Evolutionary conservation across 2,797 vertebrate species (phyloP).

Genomic region (Oryzias sinensis): DNA sequence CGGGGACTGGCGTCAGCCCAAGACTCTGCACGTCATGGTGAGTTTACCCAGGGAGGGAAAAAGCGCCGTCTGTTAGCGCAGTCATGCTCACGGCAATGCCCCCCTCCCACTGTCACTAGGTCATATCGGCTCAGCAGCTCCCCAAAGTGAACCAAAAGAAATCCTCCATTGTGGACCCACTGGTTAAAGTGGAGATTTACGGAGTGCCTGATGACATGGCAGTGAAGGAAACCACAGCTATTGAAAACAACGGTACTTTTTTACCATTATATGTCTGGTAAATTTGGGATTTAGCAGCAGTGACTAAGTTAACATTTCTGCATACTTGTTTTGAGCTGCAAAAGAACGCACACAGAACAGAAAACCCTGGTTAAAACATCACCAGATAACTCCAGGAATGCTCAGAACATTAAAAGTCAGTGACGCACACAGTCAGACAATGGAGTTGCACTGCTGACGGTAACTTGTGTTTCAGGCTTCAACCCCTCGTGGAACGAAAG

Average conservation of each 20-base stretch:
- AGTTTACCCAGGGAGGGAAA: slow-evolving; percentile 9
- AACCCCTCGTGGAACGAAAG: slow-evolving; percentile 89
- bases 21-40: slow-evolving; percentile 86
- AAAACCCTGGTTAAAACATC: slow-evolving; percentile 1
- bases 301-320: too few relatives aligned
- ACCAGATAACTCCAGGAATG: slow-evolving; percentile 5
- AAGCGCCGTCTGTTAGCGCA: neutral
- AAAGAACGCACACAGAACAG: neutral
- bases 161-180: slow-evolving; percentile 88
- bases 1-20: slow-evolving; percentile 86
- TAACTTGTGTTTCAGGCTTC: slow-evolving; percentile 77
- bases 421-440: too few relatives aligned
- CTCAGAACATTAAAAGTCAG: neutral
- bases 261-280: neutral
- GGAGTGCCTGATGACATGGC: slow-evolving; percentile 82
- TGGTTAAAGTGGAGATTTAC: slow-evolving; percentile 85
- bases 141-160: slow-evolving; percentile 89
- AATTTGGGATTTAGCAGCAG: too few relatives aligned
- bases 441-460: neutral
- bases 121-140: slow-evolving; percentile 94
- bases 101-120: slow-evolving; percentile 60
- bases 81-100: neutral
- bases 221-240: slow-evolving; percentile 74
- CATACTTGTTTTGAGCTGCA: too few relatives aligned
- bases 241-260: slow-evolving; percentile 87